Base-by-base conservation (phyloP, 2,113 vertebrate species). In the Platanista minor region DNA sequence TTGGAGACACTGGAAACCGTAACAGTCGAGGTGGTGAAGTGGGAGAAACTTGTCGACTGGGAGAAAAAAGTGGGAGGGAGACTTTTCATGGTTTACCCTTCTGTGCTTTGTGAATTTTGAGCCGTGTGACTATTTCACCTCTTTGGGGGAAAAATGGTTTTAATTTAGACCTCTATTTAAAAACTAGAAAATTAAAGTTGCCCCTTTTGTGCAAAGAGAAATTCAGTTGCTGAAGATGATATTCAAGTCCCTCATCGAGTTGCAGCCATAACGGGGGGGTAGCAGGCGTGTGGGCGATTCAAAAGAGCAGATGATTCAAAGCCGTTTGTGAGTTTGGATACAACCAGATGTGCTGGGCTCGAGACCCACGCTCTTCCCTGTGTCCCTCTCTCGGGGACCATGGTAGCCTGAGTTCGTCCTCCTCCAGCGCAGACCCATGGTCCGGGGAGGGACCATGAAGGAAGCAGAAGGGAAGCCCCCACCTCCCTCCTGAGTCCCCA, bases 221-320 rank as follows among this genome's bases (percentile, higher is more conserved):
- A 54, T 36, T 81, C 27, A 13, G 52, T 83, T 54, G 78, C 54
- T 64, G 18, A 67, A 43, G 31, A 52, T 43, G 92, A 33, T 69
- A 20, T n/a, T 57, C 21, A 15, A n/a, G 27, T 43, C 71, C 80
- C 39, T 71, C 75, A 72, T 52, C 0, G 8, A 52, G 39, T 66
- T 78, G 20, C 43, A 89, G 74, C 72, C 72, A 36, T 49, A 80
- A 39, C 0, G 33, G 59, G 78, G 43, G 88, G 3, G 33, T 2
- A n/a, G 36, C 11, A 0, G 49, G 72, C 3, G 6, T 15, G 87
- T 85, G 93, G 90, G 95, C 8, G 36, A 57, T 15, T 23, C 5
- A 2, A 52, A 86, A 91, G 87, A 82, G 87, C 69, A 86, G 52
- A 83, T 82, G 96, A 91, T 91, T 89, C 92, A 77, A 75, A 82